Conservation (phyloP, 2,113 vertebrate genomes). For the Gobio gobio region DNA sequence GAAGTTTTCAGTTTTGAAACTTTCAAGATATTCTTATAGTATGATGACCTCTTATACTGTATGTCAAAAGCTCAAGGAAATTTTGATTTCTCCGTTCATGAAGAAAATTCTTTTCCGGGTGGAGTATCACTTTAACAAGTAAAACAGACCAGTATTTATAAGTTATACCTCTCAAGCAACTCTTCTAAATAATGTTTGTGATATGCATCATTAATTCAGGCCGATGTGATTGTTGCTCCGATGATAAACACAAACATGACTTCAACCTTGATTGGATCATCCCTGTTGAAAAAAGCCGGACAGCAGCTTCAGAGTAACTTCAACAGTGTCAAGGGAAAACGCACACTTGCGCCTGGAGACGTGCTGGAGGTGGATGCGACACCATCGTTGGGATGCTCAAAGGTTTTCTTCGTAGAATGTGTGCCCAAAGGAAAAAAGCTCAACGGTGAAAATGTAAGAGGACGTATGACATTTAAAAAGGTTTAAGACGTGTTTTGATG, state of each 20-base stretch:
- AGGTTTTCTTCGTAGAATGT: constrained; percentile 71
- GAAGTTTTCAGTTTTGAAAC: too few relatives aligned
- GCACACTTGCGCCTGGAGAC: constrained; percentile 53
- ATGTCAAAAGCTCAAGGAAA: too few relatives aligned
- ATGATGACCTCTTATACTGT: too few relatives aligned
- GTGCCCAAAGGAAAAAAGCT: constrained; percentile 60
- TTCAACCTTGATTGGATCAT: constrained; percentile 61
- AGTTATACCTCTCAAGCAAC: not conserved
- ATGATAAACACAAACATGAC: constrained; percentile 55
- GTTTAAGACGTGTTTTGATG: not conserved
- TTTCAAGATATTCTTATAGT: too few relatives aligned
- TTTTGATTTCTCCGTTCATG: too few relatives aligned
- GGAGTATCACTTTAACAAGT: not conserved
- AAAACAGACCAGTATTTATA: not conserved
- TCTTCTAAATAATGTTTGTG: not conserved
- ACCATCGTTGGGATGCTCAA: constrained; percentile 58
- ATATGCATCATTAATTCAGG: constrained; percentile 55
- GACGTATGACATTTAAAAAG: not conserved
- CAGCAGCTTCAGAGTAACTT: constrained; percentile 57
- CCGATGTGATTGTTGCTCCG: constrained; percentile 66
- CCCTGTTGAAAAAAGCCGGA: constrained; percentile 61
- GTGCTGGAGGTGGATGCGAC: constrained; percentile 62
- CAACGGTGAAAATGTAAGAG: constrained; percentile 57
- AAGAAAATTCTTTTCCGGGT: too few relatives aligned
- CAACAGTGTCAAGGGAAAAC: not conserved